These are phyloP conservation scores for Macroteleia sp. DNA, from an alignment of 2,888 invertebrate genomes.

Conservation along the genomic window DNA sequence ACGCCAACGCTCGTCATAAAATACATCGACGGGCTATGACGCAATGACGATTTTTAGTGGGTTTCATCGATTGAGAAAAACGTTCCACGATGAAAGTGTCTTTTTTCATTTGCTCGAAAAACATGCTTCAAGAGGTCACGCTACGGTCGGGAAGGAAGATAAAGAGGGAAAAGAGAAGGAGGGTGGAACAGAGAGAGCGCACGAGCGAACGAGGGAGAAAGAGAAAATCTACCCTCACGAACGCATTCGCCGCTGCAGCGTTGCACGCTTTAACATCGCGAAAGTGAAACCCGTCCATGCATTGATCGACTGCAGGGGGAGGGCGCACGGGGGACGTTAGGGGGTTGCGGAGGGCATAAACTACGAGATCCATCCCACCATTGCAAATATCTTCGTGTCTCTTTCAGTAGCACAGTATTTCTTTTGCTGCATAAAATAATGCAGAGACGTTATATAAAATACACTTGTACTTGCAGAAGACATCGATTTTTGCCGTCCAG, in stretches of 20 bases:
- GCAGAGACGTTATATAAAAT: not conserved
- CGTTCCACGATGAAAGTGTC: slow-evolving; percentile 13
- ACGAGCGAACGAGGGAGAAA: not conserved
- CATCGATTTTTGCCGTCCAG: slow-evolving; percentile 10
- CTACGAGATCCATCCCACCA: slow-evolving; percentile 74
- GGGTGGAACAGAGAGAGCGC: slow-evolving; percentile 6
- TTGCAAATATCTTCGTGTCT: slow-evolving; percentile 39
- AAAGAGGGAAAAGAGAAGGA: not conserved
- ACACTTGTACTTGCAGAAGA: too few relatives aligned
- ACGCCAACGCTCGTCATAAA: slow-evolving; percentile 5
- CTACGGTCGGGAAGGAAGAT: slow-evolving; percentile 3
- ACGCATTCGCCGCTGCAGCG: slow-evolving; percentile 69
- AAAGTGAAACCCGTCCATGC: slow-evolving; percentile 84
- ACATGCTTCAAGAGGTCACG: slow-evolving; percentile 41
- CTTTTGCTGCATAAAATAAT: slow-evolving; percentile 7
- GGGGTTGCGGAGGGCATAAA: slow-evolving; percentile 74
- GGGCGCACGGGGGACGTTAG: slow-evolving; percentile 82
- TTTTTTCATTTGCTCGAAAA: slow-evolving; percentile 43
- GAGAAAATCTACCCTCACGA: slow-evolving; percentile 60
- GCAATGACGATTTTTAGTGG: slow-evolving; percentile 25
- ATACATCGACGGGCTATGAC: slow-evolving; percentile 9
- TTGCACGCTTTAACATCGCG: slow-evolving; percentile 82
- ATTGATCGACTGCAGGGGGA: slow-evolving; percentile 84
- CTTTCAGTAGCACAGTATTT: slow-evolving; percentile 13
- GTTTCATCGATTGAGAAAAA: slow-evolving; percentile 37